These are phyloP conservation scores for Anas platyrhynchos DNA, from an alignment of 2,113 vertebrate genomes.

Conservation along the genomic window DNA sequence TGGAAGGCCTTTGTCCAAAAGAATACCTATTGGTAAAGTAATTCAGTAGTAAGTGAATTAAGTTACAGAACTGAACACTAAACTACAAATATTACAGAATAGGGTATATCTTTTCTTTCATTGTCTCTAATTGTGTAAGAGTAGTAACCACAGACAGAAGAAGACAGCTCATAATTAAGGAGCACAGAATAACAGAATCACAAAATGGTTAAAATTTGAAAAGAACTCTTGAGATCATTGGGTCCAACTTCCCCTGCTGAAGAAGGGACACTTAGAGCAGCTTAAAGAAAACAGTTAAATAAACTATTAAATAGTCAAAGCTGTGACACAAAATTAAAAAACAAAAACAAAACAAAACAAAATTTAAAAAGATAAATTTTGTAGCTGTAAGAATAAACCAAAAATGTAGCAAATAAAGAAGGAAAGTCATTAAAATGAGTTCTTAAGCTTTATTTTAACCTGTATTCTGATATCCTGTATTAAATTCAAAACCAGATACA, in stretches of 20 bases:
- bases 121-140: not conserved
- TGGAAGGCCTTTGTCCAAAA: not conserved
- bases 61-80: not conserved
- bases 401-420: not conserved
- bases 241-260: too few species aligned
- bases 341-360: too few species aligned
- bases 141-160: not conserved
- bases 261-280: too few species aligned
- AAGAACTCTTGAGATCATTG: too few species aligned
- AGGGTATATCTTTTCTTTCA: not conserved
- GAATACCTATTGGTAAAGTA: not conserved
- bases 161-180: fast-evolving
- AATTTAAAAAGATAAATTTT: not conserved
- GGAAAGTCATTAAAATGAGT: not conserved
- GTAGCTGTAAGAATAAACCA: not conserved
- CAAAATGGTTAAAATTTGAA: too few species aligned
- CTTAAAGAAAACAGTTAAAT: too few species aligned
- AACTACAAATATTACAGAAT: not conserved
- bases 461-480: not conserved
- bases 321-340: not conserved
- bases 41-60: not conserved
- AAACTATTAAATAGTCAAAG: not conserved
- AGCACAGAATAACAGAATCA: not conserved
- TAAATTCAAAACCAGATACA: not conserved
- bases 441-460: not conserved